A percentile compares a stretch with the other conserved stretches of the same genome.
phyloP scores from a whole-genome alignment of 2,797 vertebrate genomes.

The Ctenopoma multispine region DNA sequence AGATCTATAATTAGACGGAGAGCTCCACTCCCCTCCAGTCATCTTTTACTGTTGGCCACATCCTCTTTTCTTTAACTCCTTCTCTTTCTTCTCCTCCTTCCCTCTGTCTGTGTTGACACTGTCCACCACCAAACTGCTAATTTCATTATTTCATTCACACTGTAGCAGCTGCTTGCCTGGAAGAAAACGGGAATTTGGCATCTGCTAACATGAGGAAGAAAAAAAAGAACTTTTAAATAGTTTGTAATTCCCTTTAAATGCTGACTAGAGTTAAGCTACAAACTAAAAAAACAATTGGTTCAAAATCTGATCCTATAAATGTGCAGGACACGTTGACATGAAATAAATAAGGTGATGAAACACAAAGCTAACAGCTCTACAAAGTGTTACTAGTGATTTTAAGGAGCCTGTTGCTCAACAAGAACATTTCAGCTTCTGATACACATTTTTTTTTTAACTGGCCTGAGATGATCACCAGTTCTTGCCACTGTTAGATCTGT shows the following conservation, averaged over 20 bases:
- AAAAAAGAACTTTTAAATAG: neutral
- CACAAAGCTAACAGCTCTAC: neutral
- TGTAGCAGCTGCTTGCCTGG: neutral
- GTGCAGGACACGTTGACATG: neutral
- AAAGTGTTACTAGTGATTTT: neutral
- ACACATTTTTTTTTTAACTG: neutral
- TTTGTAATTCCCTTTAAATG: neutral
- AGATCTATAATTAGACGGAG: constrained; percentile 83
- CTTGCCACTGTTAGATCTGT: constrained; percentile 28
- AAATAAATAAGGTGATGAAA: neutral
- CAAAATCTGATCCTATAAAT: neutral
- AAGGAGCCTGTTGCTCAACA: neutral
- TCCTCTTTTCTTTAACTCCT: constrained; percentile 79
- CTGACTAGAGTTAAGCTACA: neutral
- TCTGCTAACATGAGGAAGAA: neutral
- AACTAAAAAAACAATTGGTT: neutral
- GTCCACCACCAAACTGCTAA: constrained; percentile 46
- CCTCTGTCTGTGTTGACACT: constrained; percentile 34
- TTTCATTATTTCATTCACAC: constrained; percentile 52
- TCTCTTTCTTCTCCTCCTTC: constrained; percentile 66
- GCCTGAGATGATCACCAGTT: constrained; percentile 4
- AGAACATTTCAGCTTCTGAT: neutral
- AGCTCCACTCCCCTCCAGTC: constrained; percentile 78
- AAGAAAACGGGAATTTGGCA: neutral
- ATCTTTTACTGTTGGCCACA: constrained; percentile 80